These are phyloP conservation scores for Helicoverpa armigera DNA, from an alignment of 1,140 invertebrate genomes.

Conservation along the genomic window DNA sequence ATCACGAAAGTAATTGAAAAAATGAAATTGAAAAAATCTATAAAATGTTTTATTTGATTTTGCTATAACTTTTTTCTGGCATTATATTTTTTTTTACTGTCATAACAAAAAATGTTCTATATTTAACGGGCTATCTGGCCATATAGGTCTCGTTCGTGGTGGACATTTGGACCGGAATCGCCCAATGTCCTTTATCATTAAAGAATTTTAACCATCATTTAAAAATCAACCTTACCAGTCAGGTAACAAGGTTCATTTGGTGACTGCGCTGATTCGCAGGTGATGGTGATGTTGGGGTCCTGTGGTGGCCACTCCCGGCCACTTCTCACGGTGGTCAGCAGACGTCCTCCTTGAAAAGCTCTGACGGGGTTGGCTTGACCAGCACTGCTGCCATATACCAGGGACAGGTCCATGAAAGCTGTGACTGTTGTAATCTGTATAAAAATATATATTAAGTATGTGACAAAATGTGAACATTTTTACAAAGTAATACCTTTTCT, in stretches of 20 bases:
- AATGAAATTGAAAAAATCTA: no score
- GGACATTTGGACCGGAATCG: no score
- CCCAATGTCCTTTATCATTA: neutral
- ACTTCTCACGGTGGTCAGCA: slow-evolving; percentile 88
- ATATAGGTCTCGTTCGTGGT: no score
- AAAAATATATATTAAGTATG: neutral
- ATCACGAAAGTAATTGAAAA: no score
- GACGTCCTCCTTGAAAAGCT: slow-evolving; percentile 88
- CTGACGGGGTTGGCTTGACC: slow-evolving; percentile 89
- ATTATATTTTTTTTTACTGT: no score
- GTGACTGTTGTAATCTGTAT: slow-evolving; percentile 92
- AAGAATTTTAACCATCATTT: neutral
- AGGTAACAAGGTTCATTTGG: slow-evolving; percentile 90
- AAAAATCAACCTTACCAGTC: slow-evolving; percentile 85
- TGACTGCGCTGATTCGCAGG: slow-evolving; percentile 88
- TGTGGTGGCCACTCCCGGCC: slow-evolving; percentile 91
- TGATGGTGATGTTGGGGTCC: slow-evolving; percentile 88
- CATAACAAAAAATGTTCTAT: no score
- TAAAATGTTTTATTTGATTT: no score
- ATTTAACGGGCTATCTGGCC: no score
- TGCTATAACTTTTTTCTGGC: no score
- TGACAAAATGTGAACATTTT: neutral
- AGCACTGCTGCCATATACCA: slow-evolving; percentile 93
- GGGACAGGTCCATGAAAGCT: slow-evolving; percentile 93
- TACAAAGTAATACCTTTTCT: no score